Conservation (phyloP, 2,113 vertebrate genomes). For the Paratilapia polleni region DNA sequence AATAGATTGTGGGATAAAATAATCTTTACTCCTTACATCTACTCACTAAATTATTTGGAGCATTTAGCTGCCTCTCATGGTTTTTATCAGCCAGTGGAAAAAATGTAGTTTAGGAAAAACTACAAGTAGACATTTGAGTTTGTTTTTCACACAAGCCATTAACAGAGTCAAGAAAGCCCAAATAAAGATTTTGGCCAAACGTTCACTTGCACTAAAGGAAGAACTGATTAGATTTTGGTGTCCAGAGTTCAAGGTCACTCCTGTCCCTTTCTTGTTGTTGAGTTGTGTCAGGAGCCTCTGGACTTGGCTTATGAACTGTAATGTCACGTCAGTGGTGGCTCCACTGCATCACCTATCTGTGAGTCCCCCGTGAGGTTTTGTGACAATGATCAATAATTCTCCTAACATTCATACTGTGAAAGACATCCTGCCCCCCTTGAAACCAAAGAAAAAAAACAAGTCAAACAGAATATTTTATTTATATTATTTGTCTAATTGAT, state of each 20-base stretch:
- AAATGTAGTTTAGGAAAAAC: not conserved
- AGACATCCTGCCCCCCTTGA: too few species aligned
- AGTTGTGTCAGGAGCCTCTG: not conserved
- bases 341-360: slow-evolving; percentile 12
- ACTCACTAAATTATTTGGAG: not conserved
- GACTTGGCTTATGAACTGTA: not conserved
- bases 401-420: too few species aligned
- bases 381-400: not conserved
- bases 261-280: not conserved
- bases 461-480: too few species aligned
- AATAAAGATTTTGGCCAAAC: not conserved
- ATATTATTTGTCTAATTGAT: too few species aligned
- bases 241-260: not conserved
- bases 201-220: not conserved
- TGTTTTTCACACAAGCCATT: not conserved
- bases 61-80: not conserved
- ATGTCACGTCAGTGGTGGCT: slow-evolving; percentile 29
- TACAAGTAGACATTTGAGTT: not conserved
- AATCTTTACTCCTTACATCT: not conserved
- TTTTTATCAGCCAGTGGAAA: not conserved
- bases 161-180: not conserved
- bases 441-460: too few species aligned
- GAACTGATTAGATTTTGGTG: not conserved
- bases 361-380: slow-evolving; percentile 11
- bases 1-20: not conserved